Base-by-base conservation (phyloP, 2,797 vertebrate genomes). In the Sternotherus odoratus region DNA sequence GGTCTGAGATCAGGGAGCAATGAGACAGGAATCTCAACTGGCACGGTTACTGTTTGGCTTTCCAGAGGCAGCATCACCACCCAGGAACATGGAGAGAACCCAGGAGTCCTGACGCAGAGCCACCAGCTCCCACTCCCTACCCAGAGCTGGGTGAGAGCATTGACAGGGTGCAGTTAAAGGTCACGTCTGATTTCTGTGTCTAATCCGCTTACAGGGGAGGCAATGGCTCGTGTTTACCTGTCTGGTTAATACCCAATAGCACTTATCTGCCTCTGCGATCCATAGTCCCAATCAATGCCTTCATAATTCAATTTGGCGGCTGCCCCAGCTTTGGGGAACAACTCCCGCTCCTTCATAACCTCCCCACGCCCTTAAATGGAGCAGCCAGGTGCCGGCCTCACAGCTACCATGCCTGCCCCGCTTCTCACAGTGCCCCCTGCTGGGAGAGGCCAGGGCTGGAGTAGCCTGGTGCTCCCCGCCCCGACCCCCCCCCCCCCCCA, bases 271-370 rank as follows among this genome's bases (percentile, higher is more conserved):
- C 10, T 3, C 7, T 39, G 79, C 85, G 48, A 75, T 91, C 85
- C 63, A 60, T 77, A 69, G 43, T n/a, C 13, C 36, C 56, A 80
- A 88, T 91, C 90, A 91, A 91, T 91, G 87, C 33, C 87, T 80
- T 84, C 81, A 88, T 80, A 80, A 91, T 87, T 91, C 90, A 75
- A 69, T 81, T 91, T 13, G 51, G 74, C 33, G 43, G 43, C 81
- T 36, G 50, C 24, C 50, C 28, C 12, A 17, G 19, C 36, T 39
- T 78, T 46, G 48, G 53, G 57, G 26, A 46, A 24, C 48, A n/a
- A 33, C 3, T 16, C 81, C 63, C 63, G 49, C 5, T 5, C 30
- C 48, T 51, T 49, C 30, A 6, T 28, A 11, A 23, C 15, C 3
- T 48, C 56, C 24, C n/a, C 5, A 51, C 36, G 5, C 1, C 4